These are phyloP conservation scores for Elachura formosa DNA, from an alignment of 2,113 vertebrate genomes.

Conservation along the genomic window DNA sequence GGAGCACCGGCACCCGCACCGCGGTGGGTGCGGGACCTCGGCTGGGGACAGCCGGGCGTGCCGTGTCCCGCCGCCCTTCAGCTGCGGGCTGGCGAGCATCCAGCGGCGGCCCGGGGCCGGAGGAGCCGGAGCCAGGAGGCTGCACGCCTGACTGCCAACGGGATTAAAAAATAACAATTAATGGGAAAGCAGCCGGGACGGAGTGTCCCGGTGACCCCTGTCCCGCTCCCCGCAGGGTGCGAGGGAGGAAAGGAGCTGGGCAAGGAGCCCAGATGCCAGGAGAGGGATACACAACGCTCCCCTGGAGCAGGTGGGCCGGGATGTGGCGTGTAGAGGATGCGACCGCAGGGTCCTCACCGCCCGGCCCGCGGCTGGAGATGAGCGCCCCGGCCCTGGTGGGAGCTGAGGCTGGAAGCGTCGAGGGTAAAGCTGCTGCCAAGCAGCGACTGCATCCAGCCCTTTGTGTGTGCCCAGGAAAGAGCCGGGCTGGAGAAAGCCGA, in stretches of 20 bases:
- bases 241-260: not conserved
- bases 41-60: not conserved
- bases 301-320: not conserved
- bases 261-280: not conserved
- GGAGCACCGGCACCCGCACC: not conserved
- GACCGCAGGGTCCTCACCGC: accelerated
- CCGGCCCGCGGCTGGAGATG: not conserved
- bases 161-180: constrained; percentile 42
- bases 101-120: not conserved
- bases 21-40: not conserved
- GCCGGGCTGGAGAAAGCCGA: not conserved
- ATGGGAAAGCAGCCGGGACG: not conserved
- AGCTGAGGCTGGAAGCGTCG: not conserved
- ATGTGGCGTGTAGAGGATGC: accelerated
- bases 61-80: not conserved
- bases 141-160: not conserved
- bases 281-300: not conserved
- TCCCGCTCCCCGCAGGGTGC: not conserved
- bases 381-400: accelerated
- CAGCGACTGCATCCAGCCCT: not conserved
- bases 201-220: not conserved
- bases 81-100: not conserved
- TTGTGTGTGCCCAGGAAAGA: not conserved
- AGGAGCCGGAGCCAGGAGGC: not conserved
- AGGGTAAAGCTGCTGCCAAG: not conserved